A percentile compares a stretch with the other conserved stretches of the same genome.
Evolutionary conservation across 1,140 invertebrate genomes (phyloP).

Genomic region (Protaetia brevitarsis): DNA sequence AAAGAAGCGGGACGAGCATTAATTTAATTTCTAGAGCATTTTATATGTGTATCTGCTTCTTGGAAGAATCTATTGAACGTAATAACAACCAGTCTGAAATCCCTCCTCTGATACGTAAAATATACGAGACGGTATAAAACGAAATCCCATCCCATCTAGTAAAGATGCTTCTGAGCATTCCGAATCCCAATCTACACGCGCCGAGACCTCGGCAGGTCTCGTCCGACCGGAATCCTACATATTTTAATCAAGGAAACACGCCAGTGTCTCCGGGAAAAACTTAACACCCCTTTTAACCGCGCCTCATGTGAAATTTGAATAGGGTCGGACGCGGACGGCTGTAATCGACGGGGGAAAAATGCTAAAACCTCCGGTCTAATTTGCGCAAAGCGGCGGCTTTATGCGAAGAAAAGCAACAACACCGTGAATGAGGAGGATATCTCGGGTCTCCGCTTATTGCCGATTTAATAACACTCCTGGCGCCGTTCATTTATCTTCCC

Average conservation of each 20-base stretch:
- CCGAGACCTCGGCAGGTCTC: neutral
- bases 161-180: neutral
- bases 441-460: constrained; percentile 6
- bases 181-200: neutral
- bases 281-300: neutral
- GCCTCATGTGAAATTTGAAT: constrained; percentile 11
- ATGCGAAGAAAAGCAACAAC: neutral
- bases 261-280: neutral
- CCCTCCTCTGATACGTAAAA: too few species aligned
- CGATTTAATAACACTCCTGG: constrained; percentile 16
- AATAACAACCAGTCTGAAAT: too few species aligned
- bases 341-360: neutral
- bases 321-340: neutral
- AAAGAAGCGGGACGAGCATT: too few species aligned
- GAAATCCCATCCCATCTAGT: too few species aligned
- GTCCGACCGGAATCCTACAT: neutral
- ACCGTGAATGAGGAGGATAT: neutral
- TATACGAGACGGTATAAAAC: too few species aligned
- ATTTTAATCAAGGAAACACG: neutral
- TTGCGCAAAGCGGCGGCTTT: neutral
- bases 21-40: too few species aligned
- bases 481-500: constrained; percentile 12
- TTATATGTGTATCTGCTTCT: too few species aligned
- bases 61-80: too few species aligned
- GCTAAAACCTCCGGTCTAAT: neutral